Evolutionary conservation across 1,140 invertebrate genomes (phyloP).

Genomic region (Armadillidium nasatum): DNA sequence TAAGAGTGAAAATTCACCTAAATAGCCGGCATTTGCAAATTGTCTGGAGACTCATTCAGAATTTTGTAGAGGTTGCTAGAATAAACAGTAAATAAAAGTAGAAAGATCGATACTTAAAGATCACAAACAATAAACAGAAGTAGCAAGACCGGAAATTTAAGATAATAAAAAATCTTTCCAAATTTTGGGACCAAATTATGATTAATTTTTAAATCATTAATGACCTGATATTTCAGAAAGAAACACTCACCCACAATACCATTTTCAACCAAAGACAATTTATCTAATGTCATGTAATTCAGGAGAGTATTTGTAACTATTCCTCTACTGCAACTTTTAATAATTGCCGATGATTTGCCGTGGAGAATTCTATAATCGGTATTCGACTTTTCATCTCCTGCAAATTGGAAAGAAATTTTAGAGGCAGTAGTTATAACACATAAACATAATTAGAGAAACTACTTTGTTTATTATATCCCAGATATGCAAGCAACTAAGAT

Average conservation of each 20-base stretch:
- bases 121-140: too few relatives aligned
- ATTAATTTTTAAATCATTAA: constrained; percentile 58
- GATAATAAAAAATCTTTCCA: constrained; percentile 61
- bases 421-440: not conserved
- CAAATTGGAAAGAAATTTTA: constrained; percentile 27
- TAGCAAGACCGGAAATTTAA: too few relatives aligned
- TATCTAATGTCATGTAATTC: constrained; percentile 43
- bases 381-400: constrained; percentile 57
- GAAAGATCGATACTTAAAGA: too few relatives aligned
- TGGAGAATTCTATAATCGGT: constrained; percentile 70
- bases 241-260: constrained; percentile 79
- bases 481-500: too few relatives aligned
- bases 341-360: constrained; percentile 73
- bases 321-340: constrained; percentile 51
- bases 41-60: too few relatives aligned
- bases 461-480: too few relatives aligned
- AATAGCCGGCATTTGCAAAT: too few relatives aligned
- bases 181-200: constrained; percentile 67
- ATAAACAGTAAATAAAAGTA: too few relatives aligned
- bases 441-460: not conserved
- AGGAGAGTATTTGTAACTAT: constrained; percentile 21
- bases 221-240: constrained; percentile 62
- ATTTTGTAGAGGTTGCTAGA: too few relatives aligned
- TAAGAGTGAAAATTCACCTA: too few relatives aligned
- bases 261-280: constrained; percentile 72